A percentile compares a stretch with the other conserved stretches of the same genome.
Evolutionary conservation across 2,888 invertebrate species (phyloP).

Genomic region (Hipparchia semele): DNA sequence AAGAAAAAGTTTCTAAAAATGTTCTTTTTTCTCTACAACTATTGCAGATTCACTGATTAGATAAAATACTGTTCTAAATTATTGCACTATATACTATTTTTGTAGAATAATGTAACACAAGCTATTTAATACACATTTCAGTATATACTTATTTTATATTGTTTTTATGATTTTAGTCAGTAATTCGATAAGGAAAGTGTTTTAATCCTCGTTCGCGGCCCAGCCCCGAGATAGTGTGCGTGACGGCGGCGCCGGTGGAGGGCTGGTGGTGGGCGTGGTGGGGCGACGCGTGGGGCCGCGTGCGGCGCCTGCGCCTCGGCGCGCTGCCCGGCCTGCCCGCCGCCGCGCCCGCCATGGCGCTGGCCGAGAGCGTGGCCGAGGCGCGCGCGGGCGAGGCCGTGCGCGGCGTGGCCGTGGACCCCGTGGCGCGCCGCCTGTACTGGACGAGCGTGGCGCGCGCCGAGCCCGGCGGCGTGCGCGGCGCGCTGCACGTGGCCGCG

Average conservation of each 20-base stretch:
- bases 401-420: slow-evolving; percentile 89
- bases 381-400: slow-evolving; percentile 84
- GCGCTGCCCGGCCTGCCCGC: slow-evolving; percentile 25
- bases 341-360: slow-evolving; percentile 39
- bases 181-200: neutral
- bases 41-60: too few species aligned
- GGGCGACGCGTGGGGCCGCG: slow-evolving; percentile 55
- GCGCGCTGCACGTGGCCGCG: slow-evolving; percentile 62
- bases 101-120: too few species aligned
- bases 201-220: neutral
- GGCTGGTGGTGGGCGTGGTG: slow-evolving; percentile 68
- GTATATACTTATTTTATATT: too few species aligned
- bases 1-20: too few species aligned
- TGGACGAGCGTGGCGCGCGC: slow-evolving; percentile 80
- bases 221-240: slow-evolving; percentile 53
- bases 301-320: slow-evolving; percentile 46
- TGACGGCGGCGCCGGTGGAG: slow-evolving; percentile 53
- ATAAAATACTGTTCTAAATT: too few species aligned
- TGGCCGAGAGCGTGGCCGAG: slow-evolving; percentile 49
- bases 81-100: too few species aligned
- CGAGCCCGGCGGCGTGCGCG: slow-evolving; percentile 45
- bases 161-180: too few species aligned
- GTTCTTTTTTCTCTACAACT: too few species aligned
- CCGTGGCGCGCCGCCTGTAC: slow-evolving; percentile 87
- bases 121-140: too few species aligned